Conservation (phyloP, 2,888 invertebrate genomes). For the Plemyria rubiginata region DNA sequence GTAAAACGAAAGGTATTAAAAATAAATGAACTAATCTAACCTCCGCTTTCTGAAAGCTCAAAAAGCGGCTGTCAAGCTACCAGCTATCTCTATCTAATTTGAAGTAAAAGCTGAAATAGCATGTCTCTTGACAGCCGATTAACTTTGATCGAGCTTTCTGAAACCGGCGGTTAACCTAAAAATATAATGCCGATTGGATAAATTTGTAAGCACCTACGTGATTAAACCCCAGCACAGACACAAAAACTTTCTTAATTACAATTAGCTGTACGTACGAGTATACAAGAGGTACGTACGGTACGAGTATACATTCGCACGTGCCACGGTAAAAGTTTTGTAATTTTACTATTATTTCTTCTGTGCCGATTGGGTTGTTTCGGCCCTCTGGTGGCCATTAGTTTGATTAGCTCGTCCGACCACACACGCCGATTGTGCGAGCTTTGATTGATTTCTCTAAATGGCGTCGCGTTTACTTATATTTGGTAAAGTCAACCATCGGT, state of each 20-base stretch:
- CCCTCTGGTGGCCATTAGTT: conserved; percentile 72
- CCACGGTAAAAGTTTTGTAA: conserved; percentile 14
- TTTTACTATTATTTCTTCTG: conserved; percentile 21
- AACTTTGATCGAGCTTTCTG: too few species aligned
- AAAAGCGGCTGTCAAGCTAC: too few species aligned
- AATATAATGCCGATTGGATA: background rate
- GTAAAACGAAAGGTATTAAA: too few species aligned
- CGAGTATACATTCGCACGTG: conserved; percentile 3
- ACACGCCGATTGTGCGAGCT: conserved; percentile 75
- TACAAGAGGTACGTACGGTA: background rate
- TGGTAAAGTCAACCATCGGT: too few species aligned
- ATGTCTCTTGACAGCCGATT: too few species aligned
- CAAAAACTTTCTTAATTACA: conserved; percentile 1
- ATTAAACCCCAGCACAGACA: background rate
- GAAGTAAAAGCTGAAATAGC: too few species aligned
- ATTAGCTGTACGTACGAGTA: background rate
- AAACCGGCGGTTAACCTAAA: too few species aligned
- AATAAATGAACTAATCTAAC: too few species aligned
- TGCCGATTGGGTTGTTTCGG: conserved; percentile 29
- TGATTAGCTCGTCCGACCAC: conserved; percentile 79
- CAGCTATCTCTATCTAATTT: too few species aligned
- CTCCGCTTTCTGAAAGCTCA: too few species aligned
- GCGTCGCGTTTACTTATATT: conserved; percentile 44
- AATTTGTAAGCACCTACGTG: background rate
- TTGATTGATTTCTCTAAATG: conserved; percentile 79